These are phyloP conservation scores for Apodemus sylvaticus DNA, from an alignment of 2,113 vertebrate genomes.

Conservation along the genomic window DNA sequence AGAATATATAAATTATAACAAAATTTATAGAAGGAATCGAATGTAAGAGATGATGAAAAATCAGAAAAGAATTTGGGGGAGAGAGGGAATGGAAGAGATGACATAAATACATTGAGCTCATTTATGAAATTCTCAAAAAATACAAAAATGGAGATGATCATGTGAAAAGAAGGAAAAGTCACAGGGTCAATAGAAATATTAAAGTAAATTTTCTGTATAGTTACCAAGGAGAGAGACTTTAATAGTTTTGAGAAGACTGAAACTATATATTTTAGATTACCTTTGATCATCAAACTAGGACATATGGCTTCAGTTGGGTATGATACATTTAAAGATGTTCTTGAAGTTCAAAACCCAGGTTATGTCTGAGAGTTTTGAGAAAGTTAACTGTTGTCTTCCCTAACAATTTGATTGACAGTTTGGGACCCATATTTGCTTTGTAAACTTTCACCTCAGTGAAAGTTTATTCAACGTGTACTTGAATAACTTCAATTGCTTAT, in stretches of 20 bases:
- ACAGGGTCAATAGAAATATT: background rate
- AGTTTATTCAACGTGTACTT: background rate
- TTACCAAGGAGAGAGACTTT: background rate
- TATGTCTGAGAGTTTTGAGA: background rate
- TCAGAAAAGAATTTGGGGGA: background rate
- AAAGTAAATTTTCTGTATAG: background rate
- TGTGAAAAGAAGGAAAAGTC: background rate
- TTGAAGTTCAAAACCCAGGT: background rate
- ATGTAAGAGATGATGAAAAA: background rate
- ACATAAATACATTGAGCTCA: background rate
- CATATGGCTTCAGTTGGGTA: background rate
- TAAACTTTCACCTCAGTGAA: background rate
- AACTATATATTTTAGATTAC: background rate
- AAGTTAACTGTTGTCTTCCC: background rate
- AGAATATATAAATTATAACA: background rate
- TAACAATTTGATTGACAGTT: background rate
- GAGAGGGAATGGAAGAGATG: background rate
- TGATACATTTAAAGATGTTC: background rate
- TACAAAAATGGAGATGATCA: background rate
- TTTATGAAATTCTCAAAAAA: background rate
- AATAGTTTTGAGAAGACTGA: background rate
- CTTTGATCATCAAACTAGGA: background rate
- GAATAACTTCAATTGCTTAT: background rate
- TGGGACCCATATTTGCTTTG: background rate
- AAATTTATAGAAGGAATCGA: background rate